Evolutionary conservation across 2,797 vertebrate genomes (phyloP), one percentile per base, ranked within the genome.

Genomic region (Rhyacichthys aspro): DNA sequence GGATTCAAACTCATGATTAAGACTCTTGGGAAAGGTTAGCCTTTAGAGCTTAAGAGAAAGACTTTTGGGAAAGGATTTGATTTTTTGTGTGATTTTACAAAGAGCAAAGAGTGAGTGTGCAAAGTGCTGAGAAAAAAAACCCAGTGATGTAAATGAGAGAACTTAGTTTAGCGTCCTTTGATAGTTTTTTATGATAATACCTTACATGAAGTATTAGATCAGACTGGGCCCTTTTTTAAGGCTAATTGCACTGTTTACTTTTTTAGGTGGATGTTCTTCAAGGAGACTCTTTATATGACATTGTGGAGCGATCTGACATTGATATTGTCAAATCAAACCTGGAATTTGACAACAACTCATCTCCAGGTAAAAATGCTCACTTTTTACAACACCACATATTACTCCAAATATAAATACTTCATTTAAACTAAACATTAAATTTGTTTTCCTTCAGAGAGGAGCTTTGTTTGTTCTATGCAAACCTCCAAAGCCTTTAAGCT

Each of bases 251-350:
- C 2, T n/a, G 8, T 17, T 8, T 67, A 7, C 1, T 39, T 50
- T 66, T 74, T 11, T 63, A 95, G 94, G 86, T 94, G n/a, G 94
- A 95, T 46, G 82, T 95, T 12, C 88, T 94, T 43, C 92, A 94
- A 28, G 92, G 91, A 38, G 94, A 95, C 77, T 78, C 78, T 0
- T 33, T 94, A 46, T 94, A 89, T 0, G 89, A 94, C 44, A 89
- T 95, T 79, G 71, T 95, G 28, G 90, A 92, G 2, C 62, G 43
- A 32, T 70, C 5, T 2, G 87, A 88, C 0, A 10, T 62, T 0
- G 71, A 86, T 4, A 42, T 78, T 0, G 86, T 90, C 1, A 86
- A 68, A 36, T 81, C 84, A 14, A 75, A 88, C 44, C 81, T 96
- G 47, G 85, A 91, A 11, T 53, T 78, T 0, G 67, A 82, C 18